Evolutionary conservation across 2,113 vertebrate species (phyloP), one percentile per base, ranked within the genome.

Genomic region (Rhineura floridana): DNA sequence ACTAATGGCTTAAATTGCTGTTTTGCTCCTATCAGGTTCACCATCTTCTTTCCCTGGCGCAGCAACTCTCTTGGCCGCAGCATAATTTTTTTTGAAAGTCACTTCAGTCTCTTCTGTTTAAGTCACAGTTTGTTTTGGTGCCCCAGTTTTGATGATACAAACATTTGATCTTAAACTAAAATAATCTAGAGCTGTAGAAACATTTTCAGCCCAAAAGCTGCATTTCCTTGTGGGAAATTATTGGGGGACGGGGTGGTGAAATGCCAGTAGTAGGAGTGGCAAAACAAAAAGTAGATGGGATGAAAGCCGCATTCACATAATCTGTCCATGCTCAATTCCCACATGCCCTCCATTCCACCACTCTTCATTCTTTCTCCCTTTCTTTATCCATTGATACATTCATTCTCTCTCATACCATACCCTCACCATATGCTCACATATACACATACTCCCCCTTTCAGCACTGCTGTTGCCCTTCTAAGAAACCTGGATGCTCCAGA

Each of bases 1-100:
- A 87, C 30, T 87, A 82, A 87, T 8, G 44, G 12, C 12, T 87
- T 82, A 83, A 50, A 86, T 91, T 67, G 55, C 23, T 1, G 0
- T 4, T 86, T 89, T 67, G 80, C 1, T 91, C 82, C 93, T 94
- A 62, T 85, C 72, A 77, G 84, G 92, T 69, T 23, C 3, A 63
- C 4, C 21, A 30, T 4, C 42, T 87, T 42, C 78, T 42, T 88
- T 90, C 77, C 17, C 81, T 33, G 30, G 11, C 33, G 2, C 42
- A 84, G 62, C 52, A 75, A 21, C 0, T 59, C 4, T 21, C 63
- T 19, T 79, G 39, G 5, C 12, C 6, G 33, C 46, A 79, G 59
- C 81, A 90, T 70, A 46, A 62, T 2, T 28, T 84, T 33, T 77
- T 85, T 86, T 73, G 87, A 85, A 90, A 4, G 33, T 46, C 46